These are phyloP conservation scores for Tautogolabrus adspersus DNA, from an alignment of 2,113 vertebrate genomes.

Conservation along the genomic window DNA sequence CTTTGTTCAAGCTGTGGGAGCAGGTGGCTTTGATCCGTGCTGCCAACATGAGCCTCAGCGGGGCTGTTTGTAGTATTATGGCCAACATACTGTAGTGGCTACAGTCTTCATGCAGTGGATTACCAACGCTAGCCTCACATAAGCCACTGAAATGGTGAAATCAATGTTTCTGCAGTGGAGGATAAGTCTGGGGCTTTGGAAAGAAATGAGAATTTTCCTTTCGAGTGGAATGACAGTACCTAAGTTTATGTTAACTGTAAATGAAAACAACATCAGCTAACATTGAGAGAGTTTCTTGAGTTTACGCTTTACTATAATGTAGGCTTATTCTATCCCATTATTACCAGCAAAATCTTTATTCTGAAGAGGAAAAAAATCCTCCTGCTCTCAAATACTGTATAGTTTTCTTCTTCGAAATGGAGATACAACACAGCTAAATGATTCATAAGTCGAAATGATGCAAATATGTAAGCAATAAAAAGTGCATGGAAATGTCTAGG, in stretches of 20 bases:
- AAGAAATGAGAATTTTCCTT: neutral
- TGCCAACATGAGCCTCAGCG: constrained; percentile 51
- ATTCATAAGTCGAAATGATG: too few relatives aligned
- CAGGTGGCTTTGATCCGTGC: constrained; percentile 54
- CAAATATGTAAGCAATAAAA: too few relatives aligned
- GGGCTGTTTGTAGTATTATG: constrained; percentile 9
- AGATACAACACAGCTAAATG: too few relatives aligned
- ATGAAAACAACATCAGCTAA: neutral
- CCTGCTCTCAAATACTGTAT: too few relatives aligned
- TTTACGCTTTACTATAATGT: too few relatives aligned
- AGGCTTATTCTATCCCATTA: too few relatives aligned
- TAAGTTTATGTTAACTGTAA: neutral
- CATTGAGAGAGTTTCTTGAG: too few relatives aligned
- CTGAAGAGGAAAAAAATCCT: too few relatives aligned
- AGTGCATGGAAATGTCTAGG: too few relatives aligned
- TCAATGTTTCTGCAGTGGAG: neutral
- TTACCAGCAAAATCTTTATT: too few relatives aligned
- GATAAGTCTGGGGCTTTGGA: neutral
- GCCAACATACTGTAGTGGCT: constrained; percentile 17
- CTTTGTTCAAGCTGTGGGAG: constrained; percentile 64
- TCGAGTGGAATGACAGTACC: neutral
- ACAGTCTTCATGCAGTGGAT: constrained; percentile 7
- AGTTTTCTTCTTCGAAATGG: too few relatives aligned
- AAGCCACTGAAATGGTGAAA: neutral
- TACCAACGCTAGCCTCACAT: neutral